phyloP scores from a whole-genome alignment of 2,797 vertebrate species.

The Poecile montanus region DNA sequence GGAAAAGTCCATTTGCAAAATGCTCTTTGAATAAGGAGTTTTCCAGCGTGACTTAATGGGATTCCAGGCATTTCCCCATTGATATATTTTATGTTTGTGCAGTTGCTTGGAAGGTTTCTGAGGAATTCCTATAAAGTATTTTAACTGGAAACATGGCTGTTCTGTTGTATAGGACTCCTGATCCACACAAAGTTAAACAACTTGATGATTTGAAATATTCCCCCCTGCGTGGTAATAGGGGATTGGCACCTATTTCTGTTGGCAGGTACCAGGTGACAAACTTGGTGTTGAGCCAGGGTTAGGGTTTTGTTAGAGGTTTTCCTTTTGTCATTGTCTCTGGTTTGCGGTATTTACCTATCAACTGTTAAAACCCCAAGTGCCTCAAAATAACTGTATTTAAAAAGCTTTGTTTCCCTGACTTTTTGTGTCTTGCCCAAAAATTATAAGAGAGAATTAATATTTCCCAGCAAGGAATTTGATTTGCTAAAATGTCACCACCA shows the following conservation, averaged over 20 bases:
- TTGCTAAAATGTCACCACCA: constrained; percentile 1
- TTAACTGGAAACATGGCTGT: not conserved
- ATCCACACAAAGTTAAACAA: not conserved
- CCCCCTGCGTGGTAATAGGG: not conserved
- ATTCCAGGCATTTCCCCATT: not conserved
- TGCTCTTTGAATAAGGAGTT: not conserved
- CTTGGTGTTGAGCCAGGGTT: not conserved
- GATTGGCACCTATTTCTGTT: not conserved
- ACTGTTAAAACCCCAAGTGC: not conserved
- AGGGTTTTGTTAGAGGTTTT: not conserved
- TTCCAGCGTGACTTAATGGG: not conserved
- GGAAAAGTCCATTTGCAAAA: constrained; percentile 8
- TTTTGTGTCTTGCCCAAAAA: not conserved
- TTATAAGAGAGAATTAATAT: not conserved
- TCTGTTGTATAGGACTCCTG: not conserved
- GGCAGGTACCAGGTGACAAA: not conserved
- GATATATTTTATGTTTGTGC: not conserved
- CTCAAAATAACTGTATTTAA: not conserved
- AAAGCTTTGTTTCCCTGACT: not conserved
- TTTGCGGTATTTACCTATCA: not conserved
- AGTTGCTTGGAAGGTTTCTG: not conserved
- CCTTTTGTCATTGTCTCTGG: not conserved
- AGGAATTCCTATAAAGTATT: not conserved
- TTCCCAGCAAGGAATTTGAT: not conserved
- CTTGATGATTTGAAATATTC: not conserved